Conservation (phyloP, 1,140 invertebrate species). For the Lethrus apterus region DNA sequence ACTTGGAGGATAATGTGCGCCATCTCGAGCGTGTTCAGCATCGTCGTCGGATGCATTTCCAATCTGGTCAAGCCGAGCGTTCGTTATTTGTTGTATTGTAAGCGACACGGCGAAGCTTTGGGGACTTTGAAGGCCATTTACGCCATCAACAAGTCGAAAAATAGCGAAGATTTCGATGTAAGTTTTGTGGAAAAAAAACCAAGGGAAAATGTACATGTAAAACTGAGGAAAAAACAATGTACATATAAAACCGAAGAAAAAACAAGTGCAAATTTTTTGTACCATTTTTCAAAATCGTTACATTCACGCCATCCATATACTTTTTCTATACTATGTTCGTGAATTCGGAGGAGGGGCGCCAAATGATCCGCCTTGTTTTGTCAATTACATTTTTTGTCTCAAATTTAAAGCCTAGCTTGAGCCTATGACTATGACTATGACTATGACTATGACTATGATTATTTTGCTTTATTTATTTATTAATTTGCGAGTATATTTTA, state of each 20-base stretch:
- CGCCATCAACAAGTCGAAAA: constrained; percentile 33
- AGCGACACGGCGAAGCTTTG: constrained; percentile 22
- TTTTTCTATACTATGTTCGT: background rate
- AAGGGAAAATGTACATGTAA: too few relatives aligned
- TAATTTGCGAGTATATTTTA: too few relatives aligned
- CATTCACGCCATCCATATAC: background rate
- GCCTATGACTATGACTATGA: too few relatives aligned
- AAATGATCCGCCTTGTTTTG: too few relatives aligned
- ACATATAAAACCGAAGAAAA: too few relatives aligned
- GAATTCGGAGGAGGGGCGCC: background rate
- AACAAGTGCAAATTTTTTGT: too few relatives aligned
- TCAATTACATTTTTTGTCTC: too few relatives aligned
- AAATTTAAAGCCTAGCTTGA: too few relatives aligned
- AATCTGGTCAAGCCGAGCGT: constrained; percentile 31
- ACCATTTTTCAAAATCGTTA: background rate
- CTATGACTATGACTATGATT: too few relatives aligned
- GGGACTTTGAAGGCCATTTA: constrained; percentile 29
- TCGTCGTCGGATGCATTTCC: constrained; percentile 27
- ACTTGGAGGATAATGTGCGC: constrained; percentile 31
- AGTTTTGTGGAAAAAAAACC: too few relatives aligned
- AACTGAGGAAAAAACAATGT: too few relatives aligned
- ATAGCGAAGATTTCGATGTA: constrained; percentile 27
- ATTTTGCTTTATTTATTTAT: too few relatives aligned
- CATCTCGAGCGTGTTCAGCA: constrained; percentile 23
- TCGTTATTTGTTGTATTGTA: constrained; percentile 25